Conservation (phyloP, 2,888 invertebrate genomes). For the Holacanthella duospinosa region DNA sequence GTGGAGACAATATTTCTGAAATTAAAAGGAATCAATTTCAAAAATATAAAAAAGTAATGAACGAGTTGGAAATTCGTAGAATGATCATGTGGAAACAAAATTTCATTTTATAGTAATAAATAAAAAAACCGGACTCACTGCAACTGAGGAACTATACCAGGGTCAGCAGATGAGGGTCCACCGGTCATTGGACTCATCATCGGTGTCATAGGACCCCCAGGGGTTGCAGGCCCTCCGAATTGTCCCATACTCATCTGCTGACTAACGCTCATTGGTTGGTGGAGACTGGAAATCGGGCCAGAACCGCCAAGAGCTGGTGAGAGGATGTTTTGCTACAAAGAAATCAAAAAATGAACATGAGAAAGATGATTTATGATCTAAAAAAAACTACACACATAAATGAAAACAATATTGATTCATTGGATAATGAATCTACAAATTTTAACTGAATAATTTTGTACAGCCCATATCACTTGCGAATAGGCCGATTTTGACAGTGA, state of each 20-base stretch:
- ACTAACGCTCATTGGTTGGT: conserved; percentile 52
- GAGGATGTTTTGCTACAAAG: conserved; percentile 67
- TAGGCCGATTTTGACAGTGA: no score
- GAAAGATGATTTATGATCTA: background rate
- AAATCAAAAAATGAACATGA: conserved; percentile 2
- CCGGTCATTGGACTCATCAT: conserved; percentile 52
- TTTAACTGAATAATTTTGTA: no score
- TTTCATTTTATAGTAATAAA: background rate
- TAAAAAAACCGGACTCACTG: conserved; percentile 50
- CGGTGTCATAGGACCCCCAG: conserved; percentile 51
- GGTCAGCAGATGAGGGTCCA: conserved; percentile 70
- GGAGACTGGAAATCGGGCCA: conserved; percentile 43
- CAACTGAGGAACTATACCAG: conserved; percentile 83
- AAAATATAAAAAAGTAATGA: no score
- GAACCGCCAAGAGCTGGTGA: conserved; percentile 58
- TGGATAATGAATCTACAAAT: no score
- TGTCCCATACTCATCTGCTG: conserved; percentile 48
- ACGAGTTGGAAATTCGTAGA: no score
- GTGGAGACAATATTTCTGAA: conserved; percentile 94
- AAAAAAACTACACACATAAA: no score
- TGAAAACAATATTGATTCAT: no score
- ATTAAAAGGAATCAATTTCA: no score
- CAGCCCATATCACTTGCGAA: no score
- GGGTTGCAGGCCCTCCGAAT: conserved; percentile 35
- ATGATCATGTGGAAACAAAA: no score